These are phyloP conservation scores for Deroplatys truncata DNA, from an alignment of 2,888 invertebrate species.

Conservation along the genomic window DNA sequence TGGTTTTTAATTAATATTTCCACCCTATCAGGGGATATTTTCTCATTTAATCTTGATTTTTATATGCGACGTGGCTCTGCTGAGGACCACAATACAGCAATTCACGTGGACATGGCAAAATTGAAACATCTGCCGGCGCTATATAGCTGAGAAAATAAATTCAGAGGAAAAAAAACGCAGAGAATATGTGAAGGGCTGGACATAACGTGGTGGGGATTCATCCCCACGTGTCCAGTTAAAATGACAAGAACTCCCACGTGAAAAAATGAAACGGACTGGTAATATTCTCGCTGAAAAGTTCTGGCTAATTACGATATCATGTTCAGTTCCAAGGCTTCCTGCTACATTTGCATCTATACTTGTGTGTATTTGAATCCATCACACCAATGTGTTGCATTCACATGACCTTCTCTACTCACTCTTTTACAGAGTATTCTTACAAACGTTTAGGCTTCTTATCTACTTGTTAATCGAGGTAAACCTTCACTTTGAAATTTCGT, in stretches of 20 bases:
- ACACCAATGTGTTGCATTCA: no score
- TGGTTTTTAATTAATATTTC: no score
- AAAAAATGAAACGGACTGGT: background rate
- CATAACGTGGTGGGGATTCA: no score
- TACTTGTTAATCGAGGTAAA: no score
- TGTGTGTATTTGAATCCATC: no score
- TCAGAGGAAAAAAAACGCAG: background rate
- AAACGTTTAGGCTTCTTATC: no score
- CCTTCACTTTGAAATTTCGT: no score
- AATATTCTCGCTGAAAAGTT: background rate
- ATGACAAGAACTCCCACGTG: background rate
- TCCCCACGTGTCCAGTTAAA: background rate
- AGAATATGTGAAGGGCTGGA: background rate
- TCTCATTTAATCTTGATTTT: no score
- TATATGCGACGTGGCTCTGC: no score
- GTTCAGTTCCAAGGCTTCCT: background rate
- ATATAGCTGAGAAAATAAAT: background rate
- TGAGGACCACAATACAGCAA: background rate
- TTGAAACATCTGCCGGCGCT: background rate
- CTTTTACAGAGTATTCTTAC: no score
- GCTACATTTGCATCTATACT: background rate
- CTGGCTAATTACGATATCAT: background rate
- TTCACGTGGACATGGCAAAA: background rate
- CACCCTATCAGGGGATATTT: no score
- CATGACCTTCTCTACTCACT: no score